These are phyloP conservation scores for Galagoides demidoff DNA, from an alignment of 2,797 vertebrate genomes.

Conservation along the genomic window DNA sequence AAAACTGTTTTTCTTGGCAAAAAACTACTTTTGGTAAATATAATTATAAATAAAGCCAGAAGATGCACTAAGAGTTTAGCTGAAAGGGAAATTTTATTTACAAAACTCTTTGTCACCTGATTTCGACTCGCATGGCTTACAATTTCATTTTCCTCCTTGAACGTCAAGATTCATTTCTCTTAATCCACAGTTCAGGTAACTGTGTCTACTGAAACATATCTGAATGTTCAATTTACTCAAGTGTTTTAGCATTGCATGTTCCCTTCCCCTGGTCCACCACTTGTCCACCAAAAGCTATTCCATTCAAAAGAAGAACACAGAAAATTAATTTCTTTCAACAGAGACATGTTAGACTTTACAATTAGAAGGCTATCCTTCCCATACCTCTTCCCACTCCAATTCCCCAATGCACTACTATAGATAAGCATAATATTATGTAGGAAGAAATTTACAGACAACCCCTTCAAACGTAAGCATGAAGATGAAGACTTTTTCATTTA, in stretches of 20 bases:
- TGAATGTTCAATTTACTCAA: neutral
- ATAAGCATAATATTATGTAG: conserved; percentile 84
- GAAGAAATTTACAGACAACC: conserved; percentile 86
- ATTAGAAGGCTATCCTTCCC: conserved; percentile 83
- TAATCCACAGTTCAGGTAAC: neutral
- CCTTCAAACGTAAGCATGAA: conserved; percentile 70
- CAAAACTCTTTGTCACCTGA: conserved; percentile 47
- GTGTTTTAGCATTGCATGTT: neutral
- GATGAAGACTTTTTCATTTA: conserved; percentile 82
- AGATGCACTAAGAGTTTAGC: conserved; percentile 54
- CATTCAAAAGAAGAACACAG: conserved; percentile 46
- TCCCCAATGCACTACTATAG: conserved; percentile 83
- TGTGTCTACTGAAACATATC: neutral
- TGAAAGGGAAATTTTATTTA: conserved; percentile 34
- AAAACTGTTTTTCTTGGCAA: conserved; percentile 47
- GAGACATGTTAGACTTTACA: conserved; percentile 84
- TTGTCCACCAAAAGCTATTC: neutral
- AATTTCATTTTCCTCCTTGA: neutral
- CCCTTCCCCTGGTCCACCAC: neutral
- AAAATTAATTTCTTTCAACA: conserved; percentile 87
- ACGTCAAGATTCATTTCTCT: neutral
- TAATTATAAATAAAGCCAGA: conserved; percentile 65
- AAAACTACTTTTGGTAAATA: conserved; percentile 64
- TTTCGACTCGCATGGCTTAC: conserved; percentile 55
- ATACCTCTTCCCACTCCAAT: conserved; percentile 78